These are phyloP conservation scores for Alligator sinensis DNA, from an alignment of 2,113 vertebrate genomes.

Conservation along the genomic window DNA sequence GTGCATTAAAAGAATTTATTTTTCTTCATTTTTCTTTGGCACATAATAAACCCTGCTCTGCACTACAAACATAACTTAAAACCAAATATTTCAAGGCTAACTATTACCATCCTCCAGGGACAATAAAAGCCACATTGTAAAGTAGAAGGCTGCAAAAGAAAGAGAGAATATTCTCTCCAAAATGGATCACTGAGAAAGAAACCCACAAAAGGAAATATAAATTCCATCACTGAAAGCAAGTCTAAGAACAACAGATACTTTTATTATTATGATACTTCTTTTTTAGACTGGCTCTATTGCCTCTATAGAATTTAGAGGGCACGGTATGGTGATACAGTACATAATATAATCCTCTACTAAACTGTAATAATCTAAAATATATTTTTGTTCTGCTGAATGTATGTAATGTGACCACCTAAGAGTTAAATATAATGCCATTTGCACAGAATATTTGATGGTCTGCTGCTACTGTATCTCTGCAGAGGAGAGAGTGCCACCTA, in stretches of 20 bases:
- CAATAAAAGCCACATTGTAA: not conserved
- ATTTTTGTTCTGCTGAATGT: not conserved
- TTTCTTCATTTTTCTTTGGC: not conserved
- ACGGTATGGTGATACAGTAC: fast-evolving
- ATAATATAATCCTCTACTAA: not conserved
- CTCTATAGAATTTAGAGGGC: not conserved
- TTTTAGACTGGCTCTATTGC: not conserved
- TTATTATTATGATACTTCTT: not conserved
- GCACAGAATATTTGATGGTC: no score
- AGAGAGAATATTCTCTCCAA: not conserved
- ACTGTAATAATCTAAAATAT: not conserved
- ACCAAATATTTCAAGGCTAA: slow-evolving; percentile 44
- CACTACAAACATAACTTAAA: slow-evolving; percentile 27
- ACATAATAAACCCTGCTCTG: slow-evolving; percentile 7
- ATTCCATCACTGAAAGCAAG: not conserved
- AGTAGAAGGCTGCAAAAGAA: not conserved
- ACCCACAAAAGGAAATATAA: not conserved
- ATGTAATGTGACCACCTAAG: not conserved
- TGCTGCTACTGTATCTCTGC: not conserved
- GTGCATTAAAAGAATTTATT: not conserved
- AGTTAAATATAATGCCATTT: not conserved
- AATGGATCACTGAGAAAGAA: not conserved
- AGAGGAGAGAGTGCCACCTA: not conserved
- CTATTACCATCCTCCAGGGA: not conserved
- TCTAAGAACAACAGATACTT: not conserved